phyloP scores from a whole-genome alignment of 1,140 invertebrate species.

The Macrobrachium nipponense region DNA sequence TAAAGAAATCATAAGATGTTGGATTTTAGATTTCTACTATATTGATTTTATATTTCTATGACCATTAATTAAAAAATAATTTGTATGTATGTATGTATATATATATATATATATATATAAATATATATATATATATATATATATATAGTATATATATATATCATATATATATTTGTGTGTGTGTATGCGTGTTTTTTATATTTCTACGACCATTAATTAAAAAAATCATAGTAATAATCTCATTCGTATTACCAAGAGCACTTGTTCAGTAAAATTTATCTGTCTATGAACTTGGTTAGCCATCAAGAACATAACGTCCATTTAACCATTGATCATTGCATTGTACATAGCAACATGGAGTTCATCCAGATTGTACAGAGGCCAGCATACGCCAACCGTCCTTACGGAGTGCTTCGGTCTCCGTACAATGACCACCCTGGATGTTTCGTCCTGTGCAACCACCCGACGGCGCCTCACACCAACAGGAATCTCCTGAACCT shows the following conservation, averaged over 20 bases:
- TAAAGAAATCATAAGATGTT: too few relatives aligned
- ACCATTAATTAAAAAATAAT: too few relatives aligned
- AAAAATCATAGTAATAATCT: too few relatives aligned
- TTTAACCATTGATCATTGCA: not conserved
- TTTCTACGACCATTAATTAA: too few relatives aligned
- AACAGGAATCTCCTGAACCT: slow-evolving; percentile 43
- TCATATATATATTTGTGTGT: too few relatives aligned
- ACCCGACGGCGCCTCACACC: slow-evolving; percentile 44
- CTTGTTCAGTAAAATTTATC: not conserved
- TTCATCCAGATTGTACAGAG: slow-evolving; percentile 54
- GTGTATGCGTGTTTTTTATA: too few relatives aligned
- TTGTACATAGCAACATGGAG: slow-evolving; percentile 21
- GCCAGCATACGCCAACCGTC: slow-evolving; percentile 35
- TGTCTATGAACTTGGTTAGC: not conserved
- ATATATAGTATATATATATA: too few relatives aligned
- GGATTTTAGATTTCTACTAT: too few relatives aligned
- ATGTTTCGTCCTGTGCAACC: slow-evolving; percentile 51
- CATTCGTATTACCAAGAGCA: not conserved
- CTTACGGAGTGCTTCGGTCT: slow-evolving; percentile 39
- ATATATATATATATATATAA: too few relatives aligned
- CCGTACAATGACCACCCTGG: slow-evolving; percentile 44
- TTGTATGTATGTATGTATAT: too few relatives aligned
- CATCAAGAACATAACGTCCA: not conserved
- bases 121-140: too few relatives aligned
- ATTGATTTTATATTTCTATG: too few relatives aligned